phyloP scores from a whole-genome alignment of 2,888 invertebrate species.

The Eristalis arbustorum region DNA sequence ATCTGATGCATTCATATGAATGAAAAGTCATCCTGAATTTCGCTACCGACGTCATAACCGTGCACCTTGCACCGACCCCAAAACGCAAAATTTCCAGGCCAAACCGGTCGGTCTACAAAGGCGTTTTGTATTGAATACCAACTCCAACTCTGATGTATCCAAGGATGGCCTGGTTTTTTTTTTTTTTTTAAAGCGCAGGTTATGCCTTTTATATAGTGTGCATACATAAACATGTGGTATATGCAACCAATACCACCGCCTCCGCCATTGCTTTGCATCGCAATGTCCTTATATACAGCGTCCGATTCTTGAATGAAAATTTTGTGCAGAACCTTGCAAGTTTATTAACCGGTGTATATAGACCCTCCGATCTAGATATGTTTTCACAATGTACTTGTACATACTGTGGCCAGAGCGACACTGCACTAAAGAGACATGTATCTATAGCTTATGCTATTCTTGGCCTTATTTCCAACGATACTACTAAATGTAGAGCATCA shows the following conservation, averaged over 20 bases:
- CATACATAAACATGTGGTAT: not conserved
- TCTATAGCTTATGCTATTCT: constrained; percentile 44
- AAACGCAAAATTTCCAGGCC: constrained; percentile 28
- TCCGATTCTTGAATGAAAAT: constrained; percentile 67
- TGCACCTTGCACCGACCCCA: constrained; percentile 52
- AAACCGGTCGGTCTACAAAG: constrained; percentile 62
- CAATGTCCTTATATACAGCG: constrained; percentile 31
- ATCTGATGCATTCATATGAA: constrained; percentile 51
- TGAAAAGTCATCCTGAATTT: constrained; percentile 61
- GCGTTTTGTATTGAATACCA: constrained; percentile 18
- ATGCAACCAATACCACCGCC: constrained; percentile 19
- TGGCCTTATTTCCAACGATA: constrained; percentile 53
- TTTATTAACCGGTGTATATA: constrained; percentile 63
- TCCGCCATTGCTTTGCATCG: constrained; percentile 34
- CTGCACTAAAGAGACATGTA: not conserved
- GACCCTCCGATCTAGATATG: constrained; percentile 2
- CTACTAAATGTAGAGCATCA: constrained; percentile 60
- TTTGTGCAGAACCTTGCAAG: constrained; percentile 63
- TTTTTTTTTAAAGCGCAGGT: constrained; percentile 19
- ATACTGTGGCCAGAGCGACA: not conserved
- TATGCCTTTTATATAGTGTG: constrained; percentile 8
- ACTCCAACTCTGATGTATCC: constrained; percentile 41
- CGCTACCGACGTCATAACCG: constrained; percentile 61
- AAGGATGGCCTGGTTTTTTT: constrained; percentile 53
- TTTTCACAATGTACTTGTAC: not conserved